Conservation (phyloP, 1,140 invertebrate species). For the Oryzaephilus surinamensis region DNA sequence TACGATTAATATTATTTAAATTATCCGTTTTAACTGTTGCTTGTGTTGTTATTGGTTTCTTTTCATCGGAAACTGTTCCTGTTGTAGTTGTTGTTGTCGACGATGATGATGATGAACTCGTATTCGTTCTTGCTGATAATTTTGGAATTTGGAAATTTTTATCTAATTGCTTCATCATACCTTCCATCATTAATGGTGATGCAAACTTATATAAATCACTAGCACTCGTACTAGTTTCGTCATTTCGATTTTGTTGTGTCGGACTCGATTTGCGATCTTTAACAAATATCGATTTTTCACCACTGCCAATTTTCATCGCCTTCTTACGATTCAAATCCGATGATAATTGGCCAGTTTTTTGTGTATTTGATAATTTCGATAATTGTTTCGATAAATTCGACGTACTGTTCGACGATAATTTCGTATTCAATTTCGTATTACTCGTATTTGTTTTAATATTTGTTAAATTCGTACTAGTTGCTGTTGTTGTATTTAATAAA, state of each 20-base stretch:
- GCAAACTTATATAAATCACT: too few species aligned
- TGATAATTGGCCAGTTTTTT: slow-evolving; percentile 38
- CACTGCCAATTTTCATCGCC: too few species aligned
- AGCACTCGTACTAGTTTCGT: slow-evolving; percentile 41
- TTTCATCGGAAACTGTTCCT: too few species aligned
- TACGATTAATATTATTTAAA: slow-evolving; percentile 3
- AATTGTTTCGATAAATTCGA: slow-evolving; percentile 29
- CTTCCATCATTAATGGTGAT: slow-evolving; percentile 54
- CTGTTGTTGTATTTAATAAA: not conserved
- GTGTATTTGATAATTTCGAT: slow-evolving; percentile 34
- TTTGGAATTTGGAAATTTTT: slow-evolving; percentile 82
- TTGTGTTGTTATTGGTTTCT: slow-evolving; percentile 1
- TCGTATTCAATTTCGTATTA: slow-evolving; percentile 2
- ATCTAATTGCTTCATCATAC: slow-evolving; percentile 65
- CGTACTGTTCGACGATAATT: slow-evolving; percentile 3
- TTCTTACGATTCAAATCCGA: slow-evolving; percentile 26
- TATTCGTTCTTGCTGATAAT: slow-evolving; percentile 50
- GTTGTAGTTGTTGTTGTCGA: slow-evolving; percentile 31
- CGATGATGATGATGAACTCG: too few species aligned
- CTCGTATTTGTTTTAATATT: not conserved
- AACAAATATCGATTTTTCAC: slow-evolving; percentile 54
- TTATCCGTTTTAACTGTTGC: too few species aligned
- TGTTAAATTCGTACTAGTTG: slow-evolving; percentile 10
- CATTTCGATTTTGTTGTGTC: slow-evolving; percentile 44
- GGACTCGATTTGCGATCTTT: slow-evolving; percentile 56